phyloP scores from a whole-genome alignment of 2,113 vertebrate genomes.

The Sceloporus tristichus region DNA sequence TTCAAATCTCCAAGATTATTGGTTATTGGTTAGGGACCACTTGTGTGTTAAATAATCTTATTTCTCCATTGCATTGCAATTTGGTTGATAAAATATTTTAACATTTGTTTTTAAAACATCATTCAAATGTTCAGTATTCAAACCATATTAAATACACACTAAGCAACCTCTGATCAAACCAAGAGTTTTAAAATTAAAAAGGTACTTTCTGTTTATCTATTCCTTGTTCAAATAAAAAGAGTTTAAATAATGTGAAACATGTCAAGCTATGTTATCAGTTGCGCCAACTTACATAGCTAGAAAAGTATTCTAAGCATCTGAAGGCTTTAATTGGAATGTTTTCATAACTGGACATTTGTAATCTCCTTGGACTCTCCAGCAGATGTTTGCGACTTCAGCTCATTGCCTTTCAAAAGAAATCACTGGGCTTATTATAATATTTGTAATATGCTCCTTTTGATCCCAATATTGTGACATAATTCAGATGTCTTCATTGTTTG shows the following conservation, averaged over 20 bases:
- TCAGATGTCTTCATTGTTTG: slow-evolving; percentile 79
- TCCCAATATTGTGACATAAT: slow-evolving; percentile 77
- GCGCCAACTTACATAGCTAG: slow-evolving; percentile 64
- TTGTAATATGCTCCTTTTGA: slow-evolving; percentile 76
- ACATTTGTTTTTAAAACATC: not conserved
- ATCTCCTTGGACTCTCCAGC: slow-evolving; percentile 72
- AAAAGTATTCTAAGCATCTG: slow-evolving; percentile 78
- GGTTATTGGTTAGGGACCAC: not conserved
- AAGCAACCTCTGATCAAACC: slow-evolving; percentile 58
- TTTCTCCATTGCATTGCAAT: not conserved
- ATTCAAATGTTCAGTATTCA: slow-evolving; percentile 1
- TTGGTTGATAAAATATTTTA: not conserved
- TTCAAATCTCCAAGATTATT: not conserved
- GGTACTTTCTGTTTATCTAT: slow-evolving; percentile 69
- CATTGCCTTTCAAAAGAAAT: slow-evolving; percentile 75
- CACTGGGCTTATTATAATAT: slow-evolving; percentile 70
- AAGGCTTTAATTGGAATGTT: slow-evolving; percentile 74
- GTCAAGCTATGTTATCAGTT: slow-evolving; percentile 71
- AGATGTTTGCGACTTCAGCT: slow-evolving; percentile 79
- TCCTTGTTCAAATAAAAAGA: slow-evolving; percentile 70
- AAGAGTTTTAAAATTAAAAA: slow-evolving; percentile 51
- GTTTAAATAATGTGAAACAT: slow-evolving; percentile 73
- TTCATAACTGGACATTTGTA: slow-evolving; percentile 70
- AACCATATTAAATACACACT: slow-evolving; percentile 54
- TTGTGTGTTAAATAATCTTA: not conserved